phyloP scores from a whole-genome alignment of 2,113 vertebrate species.

The Chaetorhynchus papuensis region DNA sequence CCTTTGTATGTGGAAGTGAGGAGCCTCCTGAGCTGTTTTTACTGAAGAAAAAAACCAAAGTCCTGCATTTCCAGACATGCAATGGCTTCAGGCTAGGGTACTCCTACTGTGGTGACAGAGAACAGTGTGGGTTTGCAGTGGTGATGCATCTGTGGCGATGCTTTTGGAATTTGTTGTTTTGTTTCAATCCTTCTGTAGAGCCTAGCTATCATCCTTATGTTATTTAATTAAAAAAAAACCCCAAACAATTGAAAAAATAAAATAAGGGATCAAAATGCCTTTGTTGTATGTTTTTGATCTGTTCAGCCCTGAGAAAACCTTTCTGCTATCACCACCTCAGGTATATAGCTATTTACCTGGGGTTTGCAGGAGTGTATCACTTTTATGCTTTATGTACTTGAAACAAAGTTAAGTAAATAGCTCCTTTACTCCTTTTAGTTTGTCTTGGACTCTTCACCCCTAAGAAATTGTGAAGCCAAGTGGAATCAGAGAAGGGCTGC shows the following conservation, averaged over 20 bases:
- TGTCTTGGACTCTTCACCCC: neutral
- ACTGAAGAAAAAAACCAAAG: neutral
- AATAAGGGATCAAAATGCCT: neutral
- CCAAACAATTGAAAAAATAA: neutral
- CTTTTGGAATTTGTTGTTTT: neutral
- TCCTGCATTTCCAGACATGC: neutral
- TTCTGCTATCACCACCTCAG: neutral
- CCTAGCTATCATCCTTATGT: neutral
- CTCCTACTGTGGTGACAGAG: neutral
- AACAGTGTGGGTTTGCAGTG: neutral
- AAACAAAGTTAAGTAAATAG: constrained; percentile 11
- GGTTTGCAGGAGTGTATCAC: neutral
- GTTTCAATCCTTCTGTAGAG: neutral
- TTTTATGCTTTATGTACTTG: neutral
- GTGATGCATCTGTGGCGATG: neutral
- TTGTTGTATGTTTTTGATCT: neutral
- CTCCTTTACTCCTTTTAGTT: neutral
- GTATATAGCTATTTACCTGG: neutral
- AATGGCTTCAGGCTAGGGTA: neutral
- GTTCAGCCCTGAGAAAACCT: neutral
- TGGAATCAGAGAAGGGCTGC: neutral
- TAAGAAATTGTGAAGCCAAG: constrained; percentile 26
- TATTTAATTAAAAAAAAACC: neutral
- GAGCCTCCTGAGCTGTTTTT: neutral
- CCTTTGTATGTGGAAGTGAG: neutral